Percentiles rank a stretch among this genome's conserved stretches.
Evolutionary conservation across 2,888 invertebrate genomes (phyloP).

Genomic region (Antheraea yamamai): DNA sequence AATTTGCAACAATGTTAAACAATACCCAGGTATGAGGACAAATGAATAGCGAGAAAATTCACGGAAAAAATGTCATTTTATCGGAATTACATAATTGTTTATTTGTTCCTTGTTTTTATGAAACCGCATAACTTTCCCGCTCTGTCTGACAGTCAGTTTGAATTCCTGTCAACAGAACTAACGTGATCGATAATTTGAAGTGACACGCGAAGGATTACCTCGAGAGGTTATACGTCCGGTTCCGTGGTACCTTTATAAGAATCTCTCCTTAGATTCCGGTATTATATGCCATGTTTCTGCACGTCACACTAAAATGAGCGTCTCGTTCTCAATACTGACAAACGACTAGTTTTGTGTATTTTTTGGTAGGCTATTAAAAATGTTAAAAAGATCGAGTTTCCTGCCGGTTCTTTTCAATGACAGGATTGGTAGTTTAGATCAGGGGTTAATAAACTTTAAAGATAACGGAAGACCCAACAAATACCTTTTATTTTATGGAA

Average conservation of each 20-base stretch:
- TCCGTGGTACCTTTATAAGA: background rate
- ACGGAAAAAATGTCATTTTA: background rate
- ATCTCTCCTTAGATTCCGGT: background rate
- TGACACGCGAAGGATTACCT: background rate
- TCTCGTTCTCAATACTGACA: no score
- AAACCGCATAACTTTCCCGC: background rate
- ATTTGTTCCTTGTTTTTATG: conserved; percentile 2
- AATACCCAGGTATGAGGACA: background rate
- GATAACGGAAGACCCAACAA: no score
- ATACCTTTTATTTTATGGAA: no score
- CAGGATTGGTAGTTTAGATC: no score
- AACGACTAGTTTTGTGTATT: no score
- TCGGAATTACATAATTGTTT: background rate
- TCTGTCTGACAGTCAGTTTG: background rate
- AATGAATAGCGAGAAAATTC: background rate
- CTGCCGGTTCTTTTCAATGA: no score
- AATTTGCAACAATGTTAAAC: background rate
- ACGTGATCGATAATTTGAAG: background rate
- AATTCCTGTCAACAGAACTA: background rate
- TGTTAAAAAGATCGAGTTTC: no score
- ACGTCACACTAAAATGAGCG: background rate
- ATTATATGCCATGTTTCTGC: background rate
- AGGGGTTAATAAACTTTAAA: no score
- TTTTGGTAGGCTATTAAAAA: no score
- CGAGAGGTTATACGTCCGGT: background rate